Evolutionary conservation across 2,797 vertebrate genomes (phyloP).

Genomic region (Synanceia verrucosa): DNA sequence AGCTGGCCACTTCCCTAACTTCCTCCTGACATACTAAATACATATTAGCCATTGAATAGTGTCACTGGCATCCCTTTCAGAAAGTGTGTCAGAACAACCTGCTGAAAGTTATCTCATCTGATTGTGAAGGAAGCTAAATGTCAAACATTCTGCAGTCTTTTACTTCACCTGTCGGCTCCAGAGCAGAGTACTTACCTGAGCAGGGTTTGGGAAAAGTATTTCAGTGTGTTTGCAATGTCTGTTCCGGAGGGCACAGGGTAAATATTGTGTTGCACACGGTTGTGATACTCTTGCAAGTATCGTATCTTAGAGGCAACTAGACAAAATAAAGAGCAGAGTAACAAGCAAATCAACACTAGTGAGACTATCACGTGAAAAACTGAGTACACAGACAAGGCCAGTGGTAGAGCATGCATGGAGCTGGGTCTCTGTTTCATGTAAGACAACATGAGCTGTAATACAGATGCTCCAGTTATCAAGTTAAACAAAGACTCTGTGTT

Average conservation of each 20-base stretch:
- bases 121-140: slow-evolving; percentile 53
- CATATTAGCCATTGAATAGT: slow-evolving; percentile 16
- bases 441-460: slow-evolving; percentile 1
- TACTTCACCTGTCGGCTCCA: slow-evolving; percentile 81
- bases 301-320: slow-evolving; percentile 99
- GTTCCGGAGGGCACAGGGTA: slow-evolving; percentile 99
- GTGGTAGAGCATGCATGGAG: slow-evolving; percentile 19
- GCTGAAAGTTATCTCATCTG: slow-evolving; percentile 35
- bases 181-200: slow-evolving; percentile 95
- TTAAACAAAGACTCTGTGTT: slow-evolving; percentile 48
- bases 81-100: slow-evolving; percentile 45
- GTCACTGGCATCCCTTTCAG: slow-evolving; percentile 41
- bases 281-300: slow-evolving; percentile 99
- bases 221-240: slow-evolving; percentile 99
- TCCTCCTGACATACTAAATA: slow-evolving; percentile 6
- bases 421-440: not conserved
- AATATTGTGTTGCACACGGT: slow-evolving; percentile 99
- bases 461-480: slow-evolving; percentile 37
- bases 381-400: slow-evolving; percentile 32
- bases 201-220: slow-evolving; percentile 99
- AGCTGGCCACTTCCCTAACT: slow-evolving; percentile 6
- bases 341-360: slow-evolving; percentile 74
- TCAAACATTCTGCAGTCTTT: slow-evolving; percentile 66
- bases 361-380: slow-evolving; percentile 14
- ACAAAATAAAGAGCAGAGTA: slow-evolving; percentile 85